phyloP scores from a whole-genome alignment of 2,797 vertebrate genomes.

The Lepus townsendii region DNA sequence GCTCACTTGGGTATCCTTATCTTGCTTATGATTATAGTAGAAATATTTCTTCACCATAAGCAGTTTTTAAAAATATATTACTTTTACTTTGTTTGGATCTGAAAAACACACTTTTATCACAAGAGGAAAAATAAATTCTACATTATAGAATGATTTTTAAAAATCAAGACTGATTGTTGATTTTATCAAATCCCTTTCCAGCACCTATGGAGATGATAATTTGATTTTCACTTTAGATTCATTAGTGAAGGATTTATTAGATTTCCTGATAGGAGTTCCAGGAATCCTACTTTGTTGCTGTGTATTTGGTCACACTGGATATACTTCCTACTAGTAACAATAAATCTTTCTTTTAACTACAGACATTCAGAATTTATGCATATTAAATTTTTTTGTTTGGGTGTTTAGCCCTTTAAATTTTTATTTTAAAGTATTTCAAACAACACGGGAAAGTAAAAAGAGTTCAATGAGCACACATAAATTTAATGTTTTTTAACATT shows the following conservation, averaged over 20 bases:
- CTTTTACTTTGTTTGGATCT: not conserved
- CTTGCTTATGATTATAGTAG: slow-evolving; percentile 27
- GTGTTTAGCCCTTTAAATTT: too few relatives aligned
- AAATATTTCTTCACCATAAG: not conserved
- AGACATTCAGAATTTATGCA: not conserved
- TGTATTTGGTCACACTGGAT: slow-evolving; percentile 46
- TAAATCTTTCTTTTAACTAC: slow-evolving; percentile 49
- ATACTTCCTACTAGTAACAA: slow-evolving; percentile 29
- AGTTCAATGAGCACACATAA: too few relatives aligned
- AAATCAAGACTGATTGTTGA: slow-evolving; percentile 16
- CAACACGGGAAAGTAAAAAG: too few relatives aligned
- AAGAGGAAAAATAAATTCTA: not conserved
- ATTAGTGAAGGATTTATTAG: slow-evolving; percentile 47
- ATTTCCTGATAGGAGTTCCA: slow-evolving; percentile 27
- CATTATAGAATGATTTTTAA: slow-evolving; percentile 21
- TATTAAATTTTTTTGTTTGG: not conserved
- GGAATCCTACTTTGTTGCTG: not conserved
- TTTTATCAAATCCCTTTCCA: slow-evolving; percentile 34
- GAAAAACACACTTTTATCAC: slow-evolving; percentile 38
- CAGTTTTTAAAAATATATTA: not conserved
- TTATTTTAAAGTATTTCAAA: too few relatives aligned
- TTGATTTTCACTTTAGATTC: slow-evolving; percentile 27
- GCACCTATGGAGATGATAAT: not conserved
- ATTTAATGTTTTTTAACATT: too few relatives aligned
- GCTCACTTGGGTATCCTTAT: not conserved